A percentile compares a stretch with the other conserved stretches of the same genome.
These are phyloP conservation scores for Oncorhynchus mykiss DNA, from an alignment of 2,113 vertebrate genomes.

Conservation along the genomic window DNA sequence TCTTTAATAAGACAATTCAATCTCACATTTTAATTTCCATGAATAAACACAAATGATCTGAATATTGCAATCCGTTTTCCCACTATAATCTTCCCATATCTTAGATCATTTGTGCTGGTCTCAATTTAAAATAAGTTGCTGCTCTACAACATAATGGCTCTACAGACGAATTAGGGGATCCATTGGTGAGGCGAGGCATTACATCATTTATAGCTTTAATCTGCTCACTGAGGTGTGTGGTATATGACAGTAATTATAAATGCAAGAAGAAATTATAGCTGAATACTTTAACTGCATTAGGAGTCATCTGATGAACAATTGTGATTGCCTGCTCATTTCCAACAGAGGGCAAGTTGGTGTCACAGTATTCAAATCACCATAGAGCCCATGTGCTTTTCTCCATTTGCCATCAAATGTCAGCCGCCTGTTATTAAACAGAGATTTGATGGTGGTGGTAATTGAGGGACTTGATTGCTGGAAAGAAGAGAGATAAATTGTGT, in stretches of 20 bases:
- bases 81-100: slow-evolving; percentile 52
- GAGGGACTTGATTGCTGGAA: slow-evolving; percentile 86
- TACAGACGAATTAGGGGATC: slow-evolving; percentile 84
- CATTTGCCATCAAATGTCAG: slow-evolving; percentile 97
- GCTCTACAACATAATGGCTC: slow-evolving; percentile 93
- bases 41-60: slow-evolving; percentile 56
- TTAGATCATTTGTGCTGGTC: slow-evolving; percentile 34
- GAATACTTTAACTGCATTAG: slow-evolving; percentile 99
- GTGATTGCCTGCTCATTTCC: slow-evolving; percentile 94
- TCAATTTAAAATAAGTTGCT: slow-evolving; percentile 88
- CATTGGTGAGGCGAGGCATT: slow-evolving; percentile 90
- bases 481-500: slow-evolving; percentile 68
- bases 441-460: slow-evolving; percentile 84
- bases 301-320: slow-evolving; percentile 98
- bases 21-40: slow-evolving; percentile 32
- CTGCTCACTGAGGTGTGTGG: slow-evolving; percentile 99
- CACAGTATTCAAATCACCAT: slow-evolving; percentile 93
- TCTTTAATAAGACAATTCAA: slow-evolving; percentile 39
- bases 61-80: slow-evolving; percentile 32
- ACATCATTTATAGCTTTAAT: slow-evolving; percentile 99
- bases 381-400: slow-evolving; percentile 85
- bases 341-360: slow-evolving; percentile 98
- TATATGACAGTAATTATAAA: slow-evolving; percentile 99
- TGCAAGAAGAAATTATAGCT: slow-evolving; percentile 99
- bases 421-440: slow-evolving; percentile 86